Conservation (phyloP, 2,113 vertebrate genomes). For the Onychostoma macrolepis region DNA sequence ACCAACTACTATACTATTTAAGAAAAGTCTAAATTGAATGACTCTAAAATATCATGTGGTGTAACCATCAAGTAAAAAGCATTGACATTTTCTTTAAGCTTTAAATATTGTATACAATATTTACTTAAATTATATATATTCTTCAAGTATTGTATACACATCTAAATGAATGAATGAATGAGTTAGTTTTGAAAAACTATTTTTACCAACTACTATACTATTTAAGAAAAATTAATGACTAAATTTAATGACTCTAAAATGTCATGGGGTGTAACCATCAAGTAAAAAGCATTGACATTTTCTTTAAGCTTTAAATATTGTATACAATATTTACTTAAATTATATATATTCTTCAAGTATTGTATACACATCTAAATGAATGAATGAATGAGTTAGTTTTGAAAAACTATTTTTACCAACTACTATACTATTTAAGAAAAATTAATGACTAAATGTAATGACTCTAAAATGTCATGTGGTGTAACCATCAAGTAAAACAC, state of each 20-base stretch:
- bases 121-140: too few species aligned
- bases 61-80: not conserved
- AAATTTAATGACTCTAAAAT: not conserved
- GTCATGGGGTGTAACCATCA: not conserved
- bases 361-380: too few species aligned
- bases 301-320: not conserved
- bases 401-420: too few species aligned
- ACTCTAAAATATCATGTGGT: not conserved
- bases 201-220: not conserved
- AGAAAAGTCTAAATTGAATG: not conserved
- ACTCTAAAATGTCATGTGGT: not conserved
- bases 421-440: not conserved
- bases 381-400: too few species aligned
- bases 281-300: not conserved
- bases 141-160: too few species aligned
- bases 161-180: too few species aligned
- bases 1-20: not conserved
- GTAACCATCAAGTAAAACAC: not conserved
- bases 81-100: not conserved
- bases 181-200: too few species aligned
- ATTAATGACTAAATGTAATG: too few species aligned
- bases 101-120: too few species aligned
- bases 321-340: too few species aligned
- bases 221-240: not conserved
- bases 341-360: too few species aligned